phyloP scores from a whole-genome alignment of 2,797 vertebrate genomes.

The Coranthus polyacanthus region DNA sequence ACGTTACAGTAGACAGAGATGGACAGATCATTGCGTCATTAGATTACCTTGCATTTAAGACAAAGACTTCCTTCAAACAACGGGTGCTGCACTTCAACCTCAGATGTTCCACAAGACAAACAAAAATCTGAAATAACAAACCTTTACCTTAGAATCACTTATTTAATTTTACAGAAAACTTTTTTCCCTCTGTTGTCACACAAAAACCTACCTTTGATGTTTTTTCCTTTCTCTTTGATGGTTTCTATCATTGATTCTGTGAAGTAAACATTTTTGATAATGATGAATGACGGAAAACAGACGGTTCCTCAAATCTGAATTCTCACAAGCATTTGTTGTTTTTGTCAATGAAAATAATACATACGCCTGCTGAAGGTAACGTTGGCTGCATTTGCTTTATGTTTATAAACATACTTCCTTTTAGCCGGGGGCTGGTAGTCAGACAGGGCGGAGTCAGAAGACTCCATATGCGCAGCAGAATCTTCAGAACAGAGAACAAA shows the following conservation, averaged over 20 bases:
- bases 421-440: constrained; percentile 85
- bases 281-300: background rate
- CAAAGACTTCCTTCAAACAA: constrained; percentile 86
- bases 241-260: constrained; percentile 74
- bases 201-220: constrained; percentile 75
- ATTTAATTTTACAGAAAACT: background rate
- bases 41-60: constrained; percentile 85
- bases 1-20: constrained; percentile 10
- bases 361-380: constrained; percentile 71
- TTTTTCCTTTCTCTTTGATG: constrained; percentile 70
- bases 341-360: background rate
- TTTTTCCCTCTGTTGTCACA: background rate
- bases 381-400: constrained; percentile 26
- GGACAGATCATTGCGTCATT: background rate
- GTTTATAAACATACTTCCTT: constrained; percentile 78
- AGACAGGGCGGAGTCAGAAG: constrained; percentile 63
- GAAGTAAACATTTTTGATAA: constrained; percentile 13
- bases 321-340: background rate
- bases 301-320: background rate
- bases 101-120: constrained; percentile 80
- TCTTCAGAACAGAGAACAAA: constrained; percentile 34
- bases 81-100: constrained; percentile 78
- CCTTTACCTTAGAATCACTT: background rate
- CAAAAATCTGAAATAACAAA: constrained; percentile 81
- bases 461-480: constrained; percentile 28